Evolutionary conservation across 2,797 vertebrate genomes (phyloP).

Genomic region (Bothrops alternatus): DNA sequence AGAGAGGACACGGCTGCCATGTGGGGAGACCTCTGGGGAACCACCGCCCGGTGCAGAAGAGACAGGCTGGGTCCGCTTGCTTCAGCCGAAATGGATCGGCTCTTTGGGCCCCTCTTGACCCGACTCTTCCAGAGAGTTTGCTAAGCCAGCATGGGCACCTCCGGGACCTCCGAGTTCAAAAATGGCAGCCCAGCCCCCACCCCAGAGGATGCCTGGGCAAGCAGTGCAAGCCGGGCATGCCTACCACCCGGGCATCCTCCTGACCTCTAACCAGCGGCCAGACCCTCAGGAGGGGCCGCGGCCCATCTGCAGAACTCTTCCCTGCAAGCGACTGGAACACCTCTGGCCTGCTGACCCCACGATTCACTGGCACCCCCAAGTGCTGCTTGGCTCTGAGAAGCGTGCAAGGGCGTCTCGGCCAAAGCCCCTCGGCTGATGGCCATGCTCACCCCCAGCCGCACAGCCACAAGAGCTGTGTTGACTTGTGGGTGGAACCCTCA

Average conservation of each 20-base stretch:
- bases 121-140: background rate
- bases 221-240: background rate
- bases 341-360: background rate
- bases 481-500: background rate
- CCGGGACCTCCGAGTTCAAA: background rate
- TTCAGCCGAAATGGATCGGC: background rate
- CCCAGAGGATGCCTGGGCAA: background rate
- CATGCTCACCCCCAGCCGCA: background rate
- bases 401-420: background rate
- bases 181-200: background rate
- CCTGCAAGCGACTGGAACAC: background rate
- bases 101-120: background rate
- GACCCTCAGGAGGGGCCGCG: background rate
- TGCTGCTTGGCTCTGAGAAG: background rate
- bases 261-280: background rate
- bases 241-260: background rate
- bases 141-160: background rate
- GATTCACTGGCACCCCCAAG: background rate
- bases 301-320: background rate
- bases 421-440: background rate
- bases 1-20: background rate
- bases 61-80: background rate
- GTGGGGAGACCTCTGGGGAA: background rate
- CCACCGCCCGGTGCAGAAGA: background rate
- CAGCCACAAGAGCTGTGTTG: background rate